These are phyloP conservation scores for Tretioscincus oriximinensis DNA, from an alignment of 2,113 vertebrate genomes.

Conservation along the genomic window DNA sequence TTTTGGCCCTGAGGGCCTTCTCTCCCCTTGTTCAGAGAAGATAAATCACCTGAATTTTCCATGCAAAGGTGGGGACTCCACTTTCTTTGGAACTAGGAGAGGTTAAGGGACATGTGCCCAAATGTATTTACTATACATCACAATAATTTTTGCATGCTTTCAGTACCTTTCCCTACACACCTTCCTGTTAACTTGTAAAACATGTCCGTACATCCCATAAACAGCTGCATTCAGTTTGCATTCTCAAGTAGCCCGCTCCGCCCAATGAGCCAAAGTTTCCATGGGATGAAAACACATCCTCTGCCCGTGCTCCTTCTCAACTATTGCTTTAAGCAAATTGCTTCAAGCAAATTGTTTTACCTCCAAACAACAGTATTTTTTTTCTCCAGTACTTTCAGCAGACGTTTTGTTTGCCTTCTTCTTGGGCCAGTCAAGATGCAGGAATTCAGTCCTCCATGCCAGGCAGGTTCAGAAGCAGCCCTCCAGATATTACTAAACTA, in stretches of 20 bases:
- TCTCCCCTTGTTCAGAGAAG: background rate
- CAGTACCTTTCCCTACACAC: no score
- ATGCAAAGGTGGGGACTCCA: background rate
- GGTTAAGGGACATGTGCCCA: background rate
- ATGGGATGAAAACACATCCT: background rate
- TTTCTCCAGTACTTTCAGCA: background rate
- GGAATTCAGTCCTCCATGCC: no score
- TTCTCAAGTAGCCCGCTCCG: background rate
- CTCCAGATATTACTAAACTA: background rate
- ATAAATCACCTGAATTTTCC: no score
- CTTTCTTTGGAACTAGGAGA: no score
- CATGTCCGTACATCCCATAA: background rate
- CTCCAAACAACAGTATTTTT: background rate
- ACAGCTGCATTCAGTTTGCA: slow-evolving; percentile 17
- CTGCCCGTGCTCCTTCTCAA: background rate
- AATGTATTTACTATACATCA: background rate
- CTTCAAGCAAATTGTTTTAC: background rate
- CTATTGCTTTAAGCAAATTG: background rate
- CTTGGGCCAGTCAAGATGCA: no score
- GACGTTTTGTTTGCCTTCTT: no score
- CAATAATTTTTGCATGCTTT: background rate
- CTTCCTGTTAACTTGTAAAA: background rate
- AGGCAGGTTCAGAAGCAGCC: no score
- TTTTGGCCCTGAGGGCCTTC: background rate
- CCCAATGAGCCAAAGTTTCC: slow-evolving; percentile 25